Base-by-base conservation (phyloP, 2,888 invertebrate species). In the Rhabditophanes sp. region DNA sequence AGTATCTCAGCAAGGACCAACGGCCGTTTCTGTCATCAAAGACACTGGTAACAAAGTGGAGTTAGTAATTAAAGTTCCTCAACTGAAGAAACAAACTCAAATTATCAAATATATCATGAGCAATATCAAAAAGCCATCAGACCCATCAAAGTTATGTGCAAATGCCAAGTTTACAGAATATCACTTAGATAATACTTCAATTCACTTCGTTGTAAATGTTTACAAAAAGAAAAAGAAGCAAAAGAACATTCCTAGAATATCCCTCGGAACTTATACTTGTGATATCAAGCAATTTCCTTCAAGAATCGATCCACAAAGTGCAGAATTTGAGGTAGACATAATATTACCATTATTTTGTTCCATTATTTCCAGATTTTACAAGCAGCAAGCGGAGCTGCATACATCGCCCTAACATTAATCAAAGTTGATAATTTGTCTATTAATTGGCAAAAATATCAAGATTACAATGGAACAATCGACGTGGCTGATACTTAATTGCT, bases 371-470 rank as follows among this genome's bases (percentile, higher is more conserved):
- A 8, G 4, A 21, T 16, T 9, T 8, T 38, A 17, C 11, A 15
- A 23, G 12, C 3, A 7, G 17, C 18, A 16, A 15, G 11, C 17
- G 18, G 16, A 39, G 15, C 7, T 35, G n/a, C 25, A 21, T 31
- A 35, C 16, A 14, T 19, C 11, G 24, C n/a, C 14, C 17, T 60
- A 27, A 50, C 56, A 6, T 41, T 52, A n/a, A 53, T 60, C 31
- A 60, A 60, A 30, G 27, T 46, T 16, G 60, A 56, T 34, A 56
- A 57, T 31, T 31, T 56, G 17, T 42, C 44, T 20, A 47, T 48
- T 11, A 62, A 56, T 35, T 60, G 60, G 60, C 61, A 60, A 33
- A 57, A 60, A 25, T 60, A 52, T 32, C 46, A 58, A 25, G 44
- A 50, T 16, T 37, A 43, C 3, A 50, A 60, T 35, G 61, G 61